phyloP scores from a whole-genome alignment of 2,113 vertebrate species.

The Petroica traversi region DNA sequence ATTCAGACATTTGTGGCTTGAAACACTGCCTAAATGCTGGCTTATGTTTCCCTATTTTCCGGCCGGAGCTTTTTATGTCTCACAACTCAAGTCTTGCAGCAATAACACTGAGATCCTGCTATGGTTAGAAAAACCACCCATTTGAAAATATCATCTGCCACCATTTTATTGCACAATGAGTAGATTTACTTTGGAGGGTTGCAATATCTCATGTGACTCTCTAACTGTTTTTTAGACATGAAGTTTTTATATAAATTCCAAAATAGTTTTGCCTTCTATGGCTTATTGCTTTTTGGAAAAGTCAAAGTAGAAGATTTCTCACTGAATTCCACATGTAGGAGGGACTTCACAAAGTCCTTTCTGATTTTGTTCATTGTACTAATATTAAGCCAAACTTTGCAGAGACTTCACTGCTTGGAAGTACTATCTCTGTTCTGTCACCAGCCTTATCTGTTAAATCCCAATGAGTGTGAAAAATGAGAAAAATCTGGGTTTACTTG shows the following conservation, averaged over 20 bases:
- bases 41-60: constrained; percentile 25
- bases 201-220: background rate
- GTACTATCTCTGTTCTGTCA: constrained; percentile 30
- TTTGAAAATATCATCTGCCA: constrained; percentile 20
- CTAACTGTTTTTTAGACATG: background rate
- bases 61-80: background rate
- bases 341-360: background rate
- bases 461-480: background rate
- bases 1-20: constrained; percentile 38
- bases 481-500: constrained; percentile 34
- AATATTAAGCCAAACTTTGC: background rate
- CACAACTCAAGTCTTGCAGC: constrained; percentile 24
- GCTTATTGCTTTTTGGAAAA: background rate
- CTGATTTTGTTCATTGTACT: background rate
- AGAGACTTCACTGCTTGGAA: constrained; percentile 2
- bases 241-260: background rate
- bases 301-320: background rate
- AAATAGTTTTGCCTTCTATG: background rate
- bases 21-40: constrained; percentile 26
- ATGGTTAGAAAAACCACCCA: constrained; percentile 3
- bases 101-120: background rate
- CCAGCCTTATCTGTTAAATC: constrained; percentile 45
- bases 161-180: background rate
- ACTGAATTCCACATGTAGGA: background rate
- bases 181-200: background rate